Base-by-base conservation (phyloP, 2,888 invertebrate species). In the Drosophila demipolita region DNA sequence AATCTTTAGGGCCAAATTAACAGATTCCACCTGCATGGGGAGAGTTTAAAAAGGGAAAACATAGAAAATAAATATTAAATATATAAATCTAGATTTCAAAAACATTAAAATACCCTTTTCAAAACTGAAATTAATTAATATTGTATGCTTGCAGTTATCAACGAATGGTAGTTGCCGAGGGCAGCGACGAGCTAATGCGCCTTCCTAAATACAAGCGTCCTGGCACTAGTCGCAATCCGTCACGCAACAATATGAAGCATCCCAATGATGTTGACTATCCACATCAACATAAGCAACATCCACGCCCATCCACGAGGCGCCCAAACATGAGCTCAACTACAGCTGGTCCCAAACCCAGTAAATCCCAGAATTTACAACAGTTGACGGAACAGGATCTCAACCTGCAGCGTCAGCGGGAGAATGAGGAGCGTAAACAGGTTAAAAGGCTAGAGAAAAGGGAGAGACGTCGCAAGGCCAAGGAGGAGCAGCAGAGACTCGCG, bases 1-100 rank as follows among this genome's bases (percentile, higher is more conserved):
- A 74, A 99, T 94, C 73, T 97, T 96, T 63, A 99, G 92, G 1
- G 99, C 99, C 87, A 99, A 93, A 38, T 98, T 96, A 1, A 99
- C 98, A 6, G 99, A 99, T 93, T 99, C 99, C 64, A 96, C 94
- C 96, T 96, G 91, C 45, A 93, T 92, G 58, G 57, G 6, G 8
- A 45, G 5, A 53, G 12, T 36, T 3, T 32, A 8, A 26, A 17
- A 5, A 33, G 20, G 8, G 8, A 15, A 8, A 20, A 50, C 7
- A 4, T 20, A 9, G 20, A 54, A 54, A 17, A 17, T 26, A 7
- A 45, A 45, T 36, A 36, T 15, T 23, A 8, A 53, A 35, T 52
- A 15, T 40, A n/a, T 40, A 15, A 17, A 17, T 7, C 8, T 23
- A 23, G 20, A 23, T 6, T n/a, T 50, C 1, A 12, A 26, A 52